Base-by-base conservation (phyloP, 2,797 vertebrate genomes). In the Poecilia picta region DNA sequence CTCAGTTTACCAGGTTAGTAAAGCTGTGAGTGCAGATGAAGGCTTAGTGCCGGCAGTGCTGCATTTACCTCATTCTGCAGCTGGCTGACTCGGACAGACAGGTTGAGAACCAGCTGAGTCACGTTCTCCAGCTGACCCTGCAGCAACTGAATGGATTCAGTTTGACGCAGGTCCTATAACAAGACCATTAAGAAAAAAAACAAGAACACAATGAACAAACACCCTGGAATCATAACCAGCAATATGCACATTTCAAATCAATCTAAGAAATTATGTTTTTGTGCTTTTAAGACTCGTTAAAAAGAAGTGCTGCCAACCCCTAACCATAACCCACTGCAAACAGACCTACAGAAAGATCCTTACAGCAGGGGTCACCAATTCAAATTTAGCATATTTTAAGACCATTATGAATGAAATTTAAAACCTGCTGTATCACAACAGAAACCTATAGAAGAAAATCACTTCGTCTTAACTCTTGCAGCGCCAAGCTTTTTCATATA, bases 81-180 rank as follows among this genome's bases (percentile, higher is more conserved):
- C 79, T 97, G 96, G 13, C 91, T 94, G 85, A 99, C 97, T n/a
- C 94, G 94, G 36, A 94, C 78, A 36, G 98, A 98, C 89, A 99
- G 94, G 85, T 98, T 97, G 82, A 97, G 95, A 84, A 98, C 96
- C 31, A 99, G 94, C 76, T 95, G 95, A 16, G 97, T 98, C 95
- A 99, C 84, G 39, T 98, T 98, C 92, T 95, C 95, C 93, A 99
- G 95, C 81, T 99, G 98, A 45, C 94, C 95, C 90, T 99, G 98
- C 18, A 99, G 91, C 72, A 96, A 75, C 83, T 98, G 97, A 85
- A 99, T 99, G 47, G 97, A 97, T 91, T 99, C 98, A 0, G 98
- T 99, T 90, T 99, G 98, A 83, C 97, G 96, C 89, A 97, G 97
- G 83, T 99, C 98, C 98, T 99, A 77, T 5, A 71, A 20, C 25